Base-by-base conservation (phyloP, 2,888 invertebrate genomes). In the Leucophora obtusa region DNA sequence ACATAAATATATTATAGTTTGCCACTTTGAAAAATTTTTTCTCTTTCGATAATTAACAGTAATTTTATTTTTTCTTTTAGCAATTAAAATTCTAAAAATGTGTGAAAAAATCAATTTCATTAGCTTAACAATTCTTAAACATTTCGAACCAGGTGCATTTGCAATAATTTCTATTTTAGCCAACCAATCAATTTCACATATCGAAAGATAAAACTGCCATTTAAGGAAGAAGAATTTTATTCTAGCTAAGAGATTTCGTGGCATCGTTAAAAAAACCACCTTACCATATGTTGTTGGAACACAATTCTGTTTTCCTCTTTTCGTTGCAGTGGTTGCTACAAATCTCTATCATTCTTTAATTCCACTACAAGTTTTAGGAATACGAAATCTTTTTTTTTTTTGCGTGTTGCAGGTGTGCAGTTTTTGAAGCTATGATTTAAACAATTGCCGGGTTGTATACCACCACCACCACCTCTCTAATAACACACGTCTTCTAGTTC, bases 341-440 rank as follows among this genome's bases (percentile, higher is more conserved):
- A 78, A 56, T 62, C 54, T 72, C 47, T 62, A 54, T 47, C 65
- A 54, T 11, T 15, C 56, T 77, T 28, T 47, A 17, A 59, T 54
- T 43, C 33, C 54, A 66, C 38, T 50, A 17, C 35, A 47, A 24
- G 54, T 50, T 43, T 66, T 35, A 17, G 54, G 24, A 54, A 54
- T 54, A 18, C 38, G 50, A 68, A 63, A 70, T 62, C 70, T 54
- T 73, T n/a, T 54, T 54, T 24, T 35, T 74, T 70, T 77, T 62
- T 77, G 76, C 73, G 77, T 81, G 77, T 77, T 81, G 81, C 81
- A 77, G 81, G 81, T 81, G 81, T 81, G 77, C 81, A 81, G 59
- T 76, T 63, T 65, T 63, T 43, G 18, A 70, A 65, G 62, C 51
- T 35, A 50, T 73, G 60, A 70, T 73, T 65, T 54, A 60, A 73